Evolutionary conservation across 2,888 invertebrate genomes (phyloP).

Genomic region (Scrobipalpa costella): DNA sequence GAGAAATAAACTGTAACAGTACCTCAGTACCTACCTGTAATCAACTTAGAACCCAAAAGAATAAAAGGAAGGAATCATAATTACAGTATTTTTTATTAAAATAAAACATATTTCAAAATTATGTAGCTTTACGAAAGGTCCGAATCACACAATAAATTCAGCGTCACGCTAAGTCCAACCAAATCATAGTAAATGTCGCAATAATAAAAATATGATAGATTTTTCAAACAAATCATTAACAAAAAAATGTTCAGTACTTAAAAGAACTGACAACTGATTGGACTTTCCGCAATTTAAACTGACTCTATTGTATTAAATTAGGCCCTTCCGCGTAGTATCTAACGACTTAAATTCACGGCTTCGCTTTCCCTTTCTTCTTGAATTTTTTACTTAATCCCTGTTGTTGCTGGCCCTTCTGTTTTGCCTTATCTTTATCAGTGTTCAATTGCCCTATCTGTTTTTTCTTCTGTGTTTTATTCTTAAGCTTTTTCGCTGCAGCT

Average conservation of each 20-base stretch:
- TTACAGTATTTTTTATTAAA: slow-evolving; percentile 1
- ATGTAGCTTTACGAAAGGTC: neutral
- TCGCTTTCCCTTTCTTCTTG: slow-evolving; percentile 43
- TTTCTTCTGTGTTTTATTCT: slow-evolving; percentile 59
- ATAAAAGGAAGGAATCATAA: slow-evolving; percentile 11
- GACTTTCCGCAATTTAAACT: no score
- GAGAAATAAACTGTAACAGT: no score
- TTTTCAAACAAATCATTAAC: no score
- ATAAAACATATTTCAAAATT: slow-evolving; percentile 10
- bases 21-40: no score
- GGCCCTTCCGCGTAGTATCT: neutral
- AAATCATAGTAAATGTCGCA: no score
- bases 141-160: neutral
- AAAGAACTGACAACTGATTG: no score
- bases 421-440: slow-evolving; percentile 43
- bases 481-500: slow-evolving; percentile 59
- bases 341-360: neutral
- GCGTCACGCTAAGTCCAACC: neutral
- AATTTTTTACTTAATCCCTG: slow-evolving; percentile 48
- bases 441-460: slow-evolving; percentile 65
- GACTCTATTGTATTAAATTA: no score
- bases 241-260: no score
- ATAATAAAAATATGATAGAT: no score
- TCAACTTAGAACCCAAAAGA: neutral
- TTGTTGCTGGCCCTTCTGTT: slow-evolving; percentile 26